These are phyloP conservation scores for Noctua janthina DNA, from an alignment of 2,888 invertebrate species.

Conservation along the genomic window DNA sequence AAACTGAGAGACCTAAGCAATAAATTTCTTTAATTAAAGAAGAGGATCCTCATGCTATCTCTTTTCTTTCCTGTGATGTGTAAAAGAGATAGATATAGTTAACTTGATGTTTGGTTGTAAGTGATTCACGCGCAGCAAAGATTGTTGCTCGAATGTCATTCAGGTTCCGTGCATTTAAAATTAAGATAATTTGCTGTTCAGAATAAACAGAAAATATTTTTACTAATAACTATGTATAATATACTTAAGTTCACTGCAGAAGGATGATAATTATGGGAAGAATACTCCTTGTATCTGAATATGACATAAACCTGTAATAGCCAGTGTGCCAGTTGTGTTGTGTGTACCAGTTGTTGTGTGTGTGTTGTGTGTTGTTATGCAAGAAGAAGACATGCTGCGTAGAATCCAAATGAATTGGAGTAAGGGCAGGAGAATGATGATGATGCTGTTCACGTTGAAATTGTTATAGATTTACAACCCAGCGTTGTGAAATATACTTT, in stretches of 20 bases:
- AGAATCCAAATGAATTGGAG: background rate
- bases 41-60: constrained; percentile 58
- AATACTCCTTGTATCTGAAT: fast-evolving
- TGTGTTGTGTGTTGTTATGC: background rate
- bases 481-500: too few relatives aligned
- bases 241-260: background rate
- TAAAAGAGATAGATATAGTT: constrained; percentile 46
- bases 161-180: constrained; percentile 44
- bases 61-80: constrained; percentile 25
- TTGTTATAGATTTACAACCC: background rate
- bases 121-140: constrained; percentile 27
- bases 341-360: too few relatives aligned
- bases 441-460: background rate
- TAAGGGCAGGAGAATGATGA: background rate
- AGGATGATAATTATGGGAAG: background rate
- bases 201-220: background rate
- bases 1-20: constrained; percentile 22
- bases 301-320: background rate
- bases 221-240: background rate
- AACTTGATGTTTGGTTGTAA: constrained; percentile 21
- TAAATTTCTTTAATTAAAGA: constrained; percentile 39
- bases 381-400: background rate
- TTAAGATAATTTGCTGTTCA: background rate
- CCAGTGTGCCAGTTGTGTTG: too few relatives aligned
- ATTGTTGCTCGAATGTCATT: background rate